phyloP scores from a whole-genome alignment of 2,888 invertebrate species.

The Ormia ochracea region DNA sequence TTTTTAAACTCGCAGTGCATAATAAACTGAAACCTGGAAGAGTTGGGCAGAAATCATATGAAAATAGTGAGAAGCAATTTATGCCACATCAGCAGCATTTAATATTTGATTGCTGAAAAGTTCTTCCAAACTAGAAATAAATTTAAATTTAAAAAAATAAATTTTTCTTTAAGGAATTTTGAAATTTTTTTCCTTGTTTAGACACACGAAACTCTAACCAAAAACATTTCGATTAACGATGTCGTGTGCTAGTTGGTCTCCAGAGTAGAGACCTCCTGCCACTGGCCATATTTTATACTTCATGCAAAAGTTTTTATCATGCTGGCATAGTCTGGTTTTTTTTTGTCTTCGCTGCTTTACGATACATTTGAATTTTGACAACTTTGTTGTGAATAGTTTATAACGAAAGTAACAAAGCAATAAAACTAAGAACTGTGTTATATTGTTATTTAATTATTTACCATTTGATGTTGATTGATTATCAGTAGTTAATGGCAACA shows the following conservation, averaged over 20 bases:
- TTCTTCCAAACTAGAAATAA: too few relatives aligned
- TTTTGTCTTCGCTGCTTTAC: background rate
- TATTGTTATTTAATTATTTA: conserved; percentile 30
- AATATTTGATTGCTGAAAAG: too few relatives aligned
- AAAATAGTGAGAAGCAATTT: too few relatives aligned
- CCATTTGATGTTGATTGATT: conserved; percentile 51
- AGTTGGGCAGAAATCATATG: too few relatives aligned
- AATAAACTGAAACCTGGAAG: too few relatives aligned
- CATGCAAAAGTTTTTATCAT: background rate
- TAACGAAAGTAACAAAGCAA: background rate
- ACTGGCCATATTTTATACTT: background rate
- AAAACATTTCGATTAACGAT: background rate
- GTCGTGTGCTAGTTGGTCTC: background rate
- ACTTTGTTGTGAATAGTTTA: conserved; percentile 1
- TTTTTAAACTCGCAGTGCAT: too few relatives aligned
- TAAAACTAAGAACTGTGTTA: background rate
- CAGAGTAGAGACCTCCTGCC: background rate
- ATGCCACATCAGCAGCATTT: too few relatives aligned
- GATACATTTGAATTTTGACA: background rate
- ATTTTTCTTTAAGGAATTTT: background rate
- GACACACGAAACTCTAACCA: background rate
- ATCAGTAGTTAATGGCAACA: background rate
- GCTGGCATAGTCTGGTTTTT: too few relatives aligned
- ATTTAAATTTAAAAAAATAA: too few relatives aligned
- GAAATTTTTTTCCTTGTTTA: background rate